Evolutionary conservation across 2,113 vertebrate species (phyloP).

Genomic region (Mustela nigripes): DNA sequence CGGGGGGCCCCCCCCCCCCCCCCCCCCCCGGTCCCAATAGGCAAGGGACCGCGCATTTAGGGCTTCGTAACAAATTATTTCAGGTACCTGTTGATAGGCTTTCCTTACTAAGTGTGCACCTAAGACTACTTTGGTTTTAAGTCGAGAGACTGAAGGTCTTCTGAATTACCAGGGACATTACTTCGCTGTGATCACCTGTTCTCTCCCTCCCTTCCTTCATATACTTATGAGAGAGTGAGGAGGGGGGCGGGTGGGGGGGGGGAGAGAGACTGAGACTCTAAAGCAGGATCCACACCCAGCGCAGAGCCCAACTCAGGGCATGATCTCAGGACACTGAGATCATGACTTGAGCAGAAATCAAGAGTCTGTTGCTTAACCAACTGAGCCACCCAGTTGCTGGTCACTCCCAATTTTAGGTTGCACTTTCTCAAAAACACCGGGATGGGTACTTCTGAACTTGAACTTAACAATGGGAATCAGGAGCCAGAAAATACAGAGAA

Average conservation of each 20-base stretch:
- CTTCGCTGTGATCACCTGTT: not conserved
- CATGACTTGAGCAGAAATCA: not conserved
- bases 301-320: too few species aligned
- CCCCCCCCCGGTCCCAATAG: not conserved
- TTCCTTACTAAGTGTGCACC: not conserved
- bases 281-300: not conserved
- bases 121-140: not conserved
- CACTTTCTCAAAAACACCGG: constrained; percentile 13
- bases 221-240: too few species aligned
- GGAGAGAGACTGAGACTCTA: not conserved
- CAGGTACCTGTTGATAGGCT: not conserved
- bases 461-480: constrained; percentile 23
- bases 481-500: not conserved
- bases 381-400: not conserved
- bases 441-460: not conserved
- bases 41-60: not conserved
- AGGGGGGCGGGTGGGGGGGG: too few species aligned
- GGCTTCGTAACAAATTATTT: not conserved
- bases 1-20: too few species aligned
- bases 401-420: constrained; percentile 25
- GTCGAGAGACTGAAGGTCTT: not conserved
- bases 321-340: not conserved
- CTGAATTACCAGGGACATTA: not conserved
- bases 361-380: not conserved
- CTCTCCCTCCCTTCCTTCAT: too few species aligned